These are phyloP conservation scores for Sthenelais limicola DNA, from an alignment of 2,888 invertebrate species.

Conservation along the genomic window DNA sequence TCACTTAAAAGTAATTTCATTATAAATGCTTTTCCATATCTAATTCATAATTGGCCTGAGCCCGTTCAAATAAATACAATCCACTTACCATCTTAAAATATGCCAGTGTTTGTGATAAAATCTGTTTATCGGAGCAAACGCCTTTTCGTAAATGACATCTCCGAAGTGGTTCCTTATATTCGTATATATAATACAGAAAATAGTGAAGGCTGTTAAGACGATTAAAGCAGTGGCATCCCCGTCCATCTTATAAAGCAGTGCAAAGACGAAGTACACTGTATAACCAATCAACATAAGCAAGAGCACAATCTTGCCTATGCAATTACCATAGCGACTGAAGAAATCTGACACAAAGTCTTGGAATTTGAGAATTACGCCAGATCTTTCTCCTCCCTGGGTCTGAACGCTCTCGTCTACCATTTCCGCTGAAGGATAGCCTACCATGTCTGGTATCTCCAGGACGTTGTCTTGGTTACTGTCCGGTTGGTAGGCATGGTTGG, in stretches of 20 bases:
- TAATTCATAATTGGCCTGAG: no score
- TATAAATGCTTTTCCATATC: no score
- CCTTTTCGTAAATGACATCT: background rate
- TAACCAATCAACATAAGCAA: conserved; percentile 24
- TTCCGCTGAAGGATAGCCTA: background rate
- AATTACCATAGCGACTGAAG: background rate
- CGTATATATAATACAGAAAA: conserved; percentile 15
- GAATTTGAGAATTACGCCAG: background rate
- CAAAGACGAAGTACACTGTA: conserved; percentile 38
- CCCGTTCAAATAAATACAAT: no score
- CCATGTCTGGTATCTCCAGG: no score
- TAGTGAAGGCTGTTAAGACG: conserved; percentile 20
- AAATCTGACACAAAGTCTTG: background rate
- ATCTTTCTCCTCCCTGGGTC: background rate
- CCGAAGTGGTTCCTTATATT: conserved; percentile 13
- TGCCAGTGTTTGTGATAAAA: conserved; percentile 9
- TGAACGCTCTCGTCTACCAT: background rate
- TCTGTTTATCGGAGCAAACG: background rate
- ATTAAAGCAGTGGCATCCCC: conserved; percentile 21
- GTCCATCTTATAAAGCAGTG: conserved; percentile 8
- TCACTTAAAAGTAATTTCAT: no score
- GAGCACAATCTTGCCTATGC: background rate
- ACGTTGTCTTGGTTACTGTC: no score
- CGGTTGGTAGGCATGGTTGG: no score
- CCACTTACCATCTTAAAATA: conserved; percentile 14